Percentiles rank a stretch among this genome's conserved stretches.
These are phyloP conservation scores for Hippoglossus stenolepis DNA, from an alignment of 2,113 vertebrate species.

Conservation along the genomic window DNA sequence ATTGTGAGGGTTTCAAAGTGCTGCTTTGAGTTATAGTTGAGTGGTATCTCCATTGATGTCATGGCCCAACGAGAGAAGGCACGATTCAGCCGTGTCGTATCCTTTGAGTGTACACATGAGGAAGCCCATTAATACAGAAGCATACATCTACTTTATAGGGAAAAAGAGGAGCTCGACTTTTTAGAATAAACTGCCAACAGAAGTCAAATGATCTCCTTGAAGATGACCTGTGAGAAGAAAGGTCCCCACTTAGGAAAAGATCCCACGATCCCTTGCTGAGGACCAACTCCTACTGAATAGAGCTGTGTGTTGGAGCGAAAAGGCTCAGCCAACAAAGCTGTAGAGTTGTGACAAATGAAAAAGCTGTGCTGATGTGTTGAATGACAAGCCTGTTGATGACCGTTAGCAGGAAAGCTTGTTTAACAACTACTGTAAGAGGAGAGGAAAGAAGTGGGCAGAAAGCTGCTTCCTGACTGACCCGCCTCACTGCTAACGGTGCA, in stretches of 20 bases:
- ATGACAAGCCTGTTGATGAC: neutral
- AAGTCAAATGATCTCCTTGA: no score
- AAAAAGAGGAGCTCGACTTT: neutral
- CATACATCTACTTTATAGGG: neutral
- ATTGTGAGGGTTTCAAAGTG: no score
- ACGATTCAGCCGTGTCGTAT: no score
- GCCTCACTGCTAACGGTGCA: neutral
- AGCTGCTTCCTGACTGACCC: no score
- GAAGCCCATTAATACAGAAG: neutral
- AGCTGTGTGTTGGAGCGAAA: no score
- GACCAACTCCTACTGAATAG: neutral
- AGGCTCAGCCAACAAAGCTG: neutral
- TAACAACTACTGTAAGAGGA: neutral
- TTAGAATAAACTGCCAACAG: no score
- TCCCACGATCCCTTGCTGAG: neutral
- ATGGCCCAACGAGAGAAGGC: no score
- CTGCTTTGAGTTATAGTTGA: no score
- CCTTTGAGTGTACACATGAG: no score
- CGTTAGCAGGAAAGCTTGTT: neutral
- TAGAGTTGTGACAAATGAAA: neutral
- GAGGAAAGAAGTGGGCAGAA: neutral
- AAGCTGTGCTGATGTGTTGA: neutral
- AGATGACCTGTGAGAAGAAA: no score
- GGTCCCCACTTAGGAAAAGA: no score
- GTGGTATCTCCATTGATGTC: no score